These are phyloP conservation scores for Hedychridium roseum DNA, from an alignment of 2,888 invertebrate genomes.

Conservation along the genomic window DNA sequence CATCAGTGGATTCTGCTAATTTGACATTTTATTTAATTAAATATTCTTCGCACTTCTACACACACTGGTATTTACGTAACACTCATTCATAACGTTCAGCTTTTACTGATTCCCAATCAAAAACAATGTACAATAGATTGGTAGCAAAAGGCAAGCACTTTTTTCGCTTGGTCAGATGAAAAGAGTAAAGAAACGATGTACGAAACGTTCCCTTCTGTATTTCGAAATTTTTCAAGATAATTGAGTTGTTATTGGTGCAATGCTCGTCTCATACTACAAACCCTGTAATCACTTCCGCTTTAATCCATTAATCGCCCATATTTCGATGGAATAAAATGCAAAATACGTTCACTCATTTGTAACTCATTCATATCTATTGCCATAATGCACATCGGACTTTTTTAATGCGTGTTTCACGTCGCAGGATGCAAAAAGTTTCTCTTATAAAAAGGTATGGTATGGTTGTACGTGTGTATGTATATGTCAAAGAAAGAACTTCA, in stretches of 20 bases:
- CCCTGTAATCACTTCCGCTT: conserved; percentile 21
- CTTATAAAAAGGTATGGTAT: conserved; percentile 38
- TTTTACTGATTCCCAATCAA: conserved; percentile 37
- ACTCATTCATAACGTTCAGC: conserved; percentile 52
- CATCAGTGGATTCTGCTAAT: conserved; percentile 38
- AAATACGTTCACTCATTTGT: conserved; percentile 36
- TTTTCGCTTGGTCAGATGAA: no score
- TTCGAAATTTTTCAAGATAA: no score
- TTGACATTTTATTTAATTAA: conserved; percentile 61
- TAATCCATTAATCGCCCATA: conserved; percentile 24
- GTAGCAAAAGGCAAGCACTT: conserved; percentile 34
- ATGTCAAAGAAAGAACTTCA: conserved; percentile 41
- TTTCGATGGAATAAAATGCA: conserved; percentile 39
- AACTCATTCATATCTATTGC: conserved; percentile 36
- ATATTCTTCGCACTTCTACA: conserved; percentile 60
- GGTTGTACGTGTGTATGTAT: conserved; percentile 7
- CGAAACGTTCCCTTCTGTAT: no score
- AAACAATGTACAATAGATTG: conserved; percentile 36
- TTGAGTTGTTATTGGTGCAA: no score
- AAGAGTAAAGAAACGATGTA: no score
- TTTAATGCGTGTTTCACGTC: conserved; percentile 31
- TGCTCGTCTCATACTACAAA: conserved; percentile 34
- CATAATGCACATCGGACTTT: conserved; percentile 33
- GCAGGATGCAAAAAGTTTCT: conserved; percentile 35
- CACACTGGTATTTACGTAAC: conserved; percentile 53